Evolutionary conservation across 2,113 vertebrate species (phyloP).

Genomic region (Pseudorectes ferrugineus): DNA sequence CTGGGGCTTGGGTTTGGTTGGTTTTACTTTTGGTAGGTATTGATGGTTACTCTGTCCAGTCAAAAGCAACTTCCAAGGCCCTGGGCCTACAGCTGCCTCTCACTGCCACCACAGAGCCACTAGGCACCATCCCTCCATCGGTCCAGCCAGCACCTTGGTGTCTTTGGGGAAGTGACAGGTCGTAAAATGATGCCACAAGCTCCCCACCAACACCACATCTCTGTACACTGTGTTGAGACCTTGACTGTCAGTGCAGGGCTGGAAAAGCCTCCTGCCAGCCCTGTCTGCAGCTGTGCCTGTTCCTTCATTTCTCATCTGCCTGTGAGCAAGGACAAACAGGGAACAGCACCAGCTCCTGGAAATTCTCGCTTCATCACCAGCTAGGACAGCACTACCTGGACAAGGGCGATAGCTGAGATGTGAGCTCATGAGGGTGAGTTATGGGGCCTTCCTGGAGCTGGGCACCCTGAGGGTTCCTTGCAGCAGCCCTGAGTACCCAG

Average conservation of each 20-base stretch:
- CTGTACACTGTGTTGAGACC: neutral
- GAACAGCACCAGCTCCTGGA: neutral
- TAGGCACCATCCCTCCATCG: rapidly evolving
- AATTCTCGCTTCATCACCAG: neutral
- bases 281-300: neutral
- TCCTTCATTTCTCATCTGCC: neutral
- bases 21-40: neutral
- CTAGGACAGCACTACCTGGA: neutral
- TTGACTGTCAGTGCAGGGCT: rapidly evolving
- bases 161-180: neutral
- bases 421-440: neutral
- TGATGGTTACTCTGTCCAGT: neutral
- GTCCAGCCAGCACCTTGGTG: neutral
- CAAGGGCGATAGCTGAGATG: rapidly evolving
- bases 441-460: neutral
- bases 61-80: neutral
- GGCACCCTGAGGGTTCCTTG: neutral
- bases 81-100: neutral
- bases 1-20: neutral
- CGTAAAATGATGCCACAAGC: neutral
- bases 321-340: neutral
- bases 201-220: neutral
- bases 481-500: neutral
- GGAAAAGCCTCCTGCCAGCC: neutral
- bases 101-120: neutral